phyloP scores from a whole-genome alignment of 2,113 vertebrate species.

The Petrocephalus microphthalmus region DNA sequence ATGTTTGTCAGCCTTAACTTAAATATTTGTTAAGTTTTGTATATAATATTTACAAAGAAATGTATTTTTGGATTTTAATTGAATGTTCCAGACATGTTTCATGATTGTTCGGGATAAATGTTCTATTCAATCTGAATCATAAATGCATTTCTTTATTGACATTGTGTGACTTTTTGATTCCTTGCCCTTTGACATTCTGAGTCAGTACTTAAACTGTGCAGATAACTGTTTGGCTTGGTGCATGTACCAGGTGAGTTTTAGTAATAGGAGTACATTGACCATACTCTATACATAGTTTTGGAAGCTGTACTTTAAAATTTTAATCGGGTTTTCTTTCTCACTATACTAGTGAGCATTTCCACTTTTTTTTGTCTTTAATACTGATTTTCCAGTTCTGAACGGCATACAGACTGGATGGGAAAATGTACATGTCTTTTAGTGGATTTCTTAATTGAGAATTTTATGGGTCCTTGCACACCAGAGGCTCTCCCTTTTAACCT shows the following conservation, averaged over 20 bases:
- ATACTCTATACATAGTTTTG: background rate
- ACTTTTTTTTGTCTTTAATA: background rate
- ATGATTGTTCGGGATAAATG: constrained; percentile 9
- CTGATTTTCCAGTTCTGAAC: background rate
- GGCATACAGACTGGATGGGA: background rate
- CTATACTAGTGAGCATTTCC: background rate
- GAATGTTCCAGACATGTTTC: background rate
- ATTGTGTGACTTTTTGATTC: constrained; percentile 32
- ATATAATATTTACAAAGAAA: constrained; percentile 75
- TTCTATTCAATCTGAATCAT: constrained; percentile 59
- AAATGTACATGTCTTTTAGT: background rate
- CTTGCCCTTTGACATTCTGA: background rate
- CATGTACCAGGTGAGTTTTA: background rate
- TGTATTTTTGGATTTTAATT: constrained; percentile 9
- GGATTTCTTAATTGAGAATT: background rate
- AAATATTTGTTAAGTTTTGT: constrained; percentile 66
- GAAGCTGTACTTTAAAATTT: background rate
- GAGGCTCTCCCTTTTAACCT: background rate
- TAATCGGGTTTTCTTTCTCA: background rate
- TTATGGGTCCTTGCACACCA: background rate
- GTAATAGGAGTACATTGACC: background rate
- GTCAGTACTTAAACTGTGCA: background rate
- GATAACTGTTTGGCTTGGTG: background rate
- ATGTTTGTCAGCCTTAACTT: constrained; percentile 31
- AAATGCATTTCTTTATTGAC: constrained; percentile 58